A percentile compares a stretch with the other conserved stretches of the same genome.
These are phyloP conservation scores for Tragelaphus buxtoni DNA, from an alignment of 2,113 vertebrate genomes.

Conservation along the genomic window DNA sequence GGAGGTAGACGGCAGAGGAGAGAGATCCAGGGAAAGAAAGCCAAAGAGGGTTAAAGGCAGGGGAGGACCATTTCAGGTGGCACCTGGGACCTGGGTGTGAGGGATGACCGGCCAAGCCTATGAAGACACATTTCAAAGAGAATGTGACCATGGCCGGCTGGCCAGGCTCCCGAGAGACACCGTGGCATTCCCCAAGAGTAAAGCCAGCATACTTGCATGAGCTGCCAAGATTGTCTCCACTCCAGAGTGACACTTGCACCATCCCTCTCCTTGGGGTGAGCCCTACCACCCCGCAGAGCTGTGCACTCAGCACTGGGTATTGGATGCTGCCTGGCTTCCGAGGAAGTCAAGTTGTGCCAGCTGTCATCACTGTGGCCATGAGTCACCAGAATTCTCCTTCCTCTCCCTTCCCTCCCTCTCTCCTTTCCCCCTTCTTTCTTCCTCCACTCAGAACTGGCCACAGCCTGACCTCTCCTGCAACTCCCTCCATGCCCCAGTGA, in stretches of 20 bases:
- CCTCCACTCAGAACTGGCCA: neutral
- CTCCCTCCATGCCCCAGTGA: neutral
- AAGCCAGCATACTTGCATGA: neutral
- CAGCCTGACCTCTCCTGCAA: neutral
- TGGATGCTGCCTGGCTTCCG: neutral
- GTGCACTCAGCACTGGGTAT: neutral
- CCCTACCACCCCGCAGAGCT: neutral
- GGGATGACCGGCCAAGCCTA: neutral
- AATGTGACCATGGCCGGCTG: too few relatives aligned
- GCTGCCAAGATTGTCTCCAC: neutral
- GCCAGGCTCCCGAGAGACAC: neutral
- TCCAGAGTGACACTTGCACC: neutral
- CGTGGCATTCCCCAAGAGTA: neutral
- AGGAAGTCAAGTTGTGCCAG: neutral
- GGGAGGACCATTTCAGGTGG: neutral
- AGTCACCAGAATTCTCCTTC: neutral
- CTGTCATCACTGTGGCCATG: neutral
- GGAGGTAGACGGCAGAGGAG: neutral
- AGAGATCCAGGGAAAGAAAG: neutral
- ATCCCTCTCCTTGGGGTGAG: neutral
- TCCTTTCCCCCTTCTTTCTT: neutral
- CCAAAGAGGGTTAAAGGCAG: neutral
- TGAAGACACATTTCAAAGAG: neutral
- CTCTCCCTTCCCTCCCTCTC: too few relatives aligned
- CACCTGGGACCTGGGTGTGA: neutral